phyloP scores from a whole-genome alignment of 2,888 invertebrate species.

The Neuroscelio doddi region DNA sequence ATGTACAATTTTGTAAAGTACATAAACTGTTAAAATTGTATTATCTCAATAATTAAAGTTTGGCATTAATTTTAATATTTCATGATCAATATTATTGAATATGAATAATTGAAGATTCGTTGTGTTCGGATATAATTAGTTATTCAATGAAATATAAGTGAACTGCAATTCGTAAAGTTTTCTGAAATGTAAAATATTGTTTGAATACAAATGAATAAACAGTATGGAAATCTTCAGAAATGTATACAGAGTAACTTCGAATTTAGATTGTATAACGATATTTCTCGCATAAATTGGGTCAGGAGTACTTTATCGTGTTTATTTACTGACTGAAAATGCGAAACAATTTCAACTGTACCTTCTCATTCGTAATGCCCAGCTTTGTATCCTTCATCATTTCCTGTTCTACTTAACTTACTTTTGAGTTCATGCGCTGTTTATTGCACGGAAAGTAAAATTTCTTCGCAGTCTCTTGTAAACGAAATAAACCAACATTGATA shows the following conservation, averaged over 20 bases:
- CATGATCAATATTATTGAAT: too few species aligned
- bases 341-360: not conserved
- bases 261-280: too few species aligned
- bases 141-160: too few species aligned
- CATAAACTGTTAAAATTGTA: not conserved
- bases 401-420: constrained; percentile 5
- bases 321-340: not conserved
- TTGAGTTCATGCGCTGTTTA: constrained; percentile 56
- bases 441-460: constrained; percentile 59
- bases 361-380: not conserved
- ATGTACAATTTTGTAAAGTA: not conserved
- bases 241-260: too few species aligned
- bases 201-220: too few species aligned
- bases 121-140: too few species aligned
- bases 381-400: constrained; percentile 1
- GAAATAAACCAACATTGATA: constrained; percentile 38
- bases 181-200: too few species aligned
- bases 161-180: too few species aligned
- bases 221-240: too few species aligned
- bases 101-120: too few species aligned
- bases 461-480: constrained; percentile 54
- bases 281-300: too few species aligned
- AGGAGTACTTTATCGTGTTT: not conserved
- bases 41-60: not conserved
- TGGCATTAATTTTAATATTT: too few species aligned